These are phyloP conservation scores for Sinelater perroti DNA, from an alignment of 2,888 invertebrate genomes.

Conservation along the genomic window DNA sequence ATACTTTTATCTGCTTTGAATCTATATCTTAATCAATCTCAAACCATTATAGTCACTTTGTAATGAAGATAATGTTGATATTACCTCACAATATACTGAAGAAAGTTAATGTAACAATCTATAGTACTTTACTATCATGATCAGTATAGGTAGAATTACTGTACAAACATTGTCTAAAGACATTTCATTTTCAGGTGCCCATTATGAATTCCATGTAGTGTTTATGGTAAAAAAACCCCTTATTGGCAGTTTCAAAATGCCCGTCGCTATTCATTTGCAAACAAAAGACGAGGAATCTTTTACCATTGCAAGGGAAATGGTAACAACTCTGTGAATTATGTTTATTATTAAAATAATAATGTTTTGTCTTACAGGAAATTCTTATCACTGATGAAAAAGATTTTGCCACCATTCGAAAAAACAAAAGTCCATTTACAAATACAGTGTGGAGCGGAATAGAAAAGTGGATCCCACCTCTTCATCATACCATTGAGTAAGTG, in stretches of 20 bases:
- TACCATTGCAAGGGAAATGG: conserved; percentile 62
- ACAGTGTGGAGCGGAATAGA: conserved; percentile 39
- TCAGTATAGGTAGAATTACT: too few relatives aligned
- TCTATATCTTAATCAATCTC: too few relatives aligned
- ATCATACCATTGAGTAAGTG: too few relatives aligned
- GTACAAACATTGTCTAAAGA: too few relatives aligned
- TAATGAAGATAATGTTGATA: background rate
- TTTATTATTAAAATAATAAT: conserved; percentile 2
- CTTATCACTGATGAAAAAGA: conserved; percentile 54
- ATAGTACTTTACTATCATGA: too few relatives aligned
- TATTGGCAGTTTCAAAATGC: conserved; percentile 62
- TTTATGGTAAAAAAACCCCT: conserved; percentile 51
- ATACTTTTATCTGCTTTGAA: too few relatives aligned
- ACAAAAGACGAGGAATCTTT: conserved; percentile 52
- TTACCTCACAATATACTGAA: too few relatives aligned
- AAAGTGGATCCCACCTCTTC: too few relatives aligned
- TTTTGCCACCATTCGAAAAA: conserved; percentile 21
- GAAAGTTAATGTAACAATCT: too few relatives aligned
- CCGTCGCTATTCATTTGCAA: conserved; percentile 61
- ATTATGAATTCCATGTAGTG: conserved; percentile 47
- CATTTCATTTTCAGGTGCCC: conserved; percentile 46
- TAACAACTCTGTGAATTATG: conserved; percentile 49
- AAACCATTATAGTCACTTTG: too few relatives aligned
- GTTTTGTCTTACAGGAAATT: conserved; percentile 53
- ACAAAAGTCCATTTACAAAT: conserved; percentile 45